Conservation (phyloP, 2,888 invertebrate genomes). For the Andrena bicolor region DNA sequence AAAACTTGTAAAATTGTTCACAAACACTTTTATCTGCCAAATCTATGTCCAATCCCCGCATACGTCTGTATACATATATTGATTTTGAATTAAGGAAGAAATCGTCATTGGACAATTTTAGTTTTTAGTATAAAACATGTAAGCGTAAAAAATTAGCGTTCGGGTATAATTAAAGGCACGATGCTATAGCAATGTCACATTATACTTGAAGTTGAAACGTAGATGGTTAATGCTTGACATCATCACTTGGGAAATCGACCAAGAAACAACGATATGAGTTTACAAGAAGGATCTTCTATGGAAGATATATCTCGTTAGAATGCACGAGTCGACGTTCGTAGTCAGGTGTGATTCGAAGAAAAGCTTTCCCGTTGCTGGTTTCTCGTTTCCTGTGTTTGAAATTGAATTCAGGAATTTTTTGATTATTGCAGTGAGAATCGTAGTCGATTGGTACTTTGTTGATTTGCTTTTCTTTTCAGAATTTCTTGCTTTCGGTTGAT, state of each 20-base stretch:
- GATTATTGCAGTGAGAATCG: neutral
- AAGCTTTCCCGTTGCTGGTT: neutral
- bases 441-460: neutral
- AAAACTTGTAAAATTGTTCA: too few relatives aligned
- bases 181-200: too few relatives aligned
- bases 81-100: too few relatives aligned
- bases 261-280: constrained; percentile 19
- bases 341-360: constrained; percentile 8
- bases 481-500: too few relatives aligned
- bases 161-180: too few relatives aligned
- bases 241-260: constrained; percentile 18
- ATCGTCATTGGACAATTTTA: too few relatives aligned
- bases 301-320: constrained; percentile 10
- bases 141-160: too few relatives aligned
- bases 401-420: neutral
- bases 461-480: neutral
- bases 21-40: too few relatives aligned
- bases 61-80: too few relatives aligned
- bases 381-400: neutral
- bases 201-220: too few relatives aligned
- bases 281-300: neutral
- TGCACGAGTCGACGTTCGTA: neutral
- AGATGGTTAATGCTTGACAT: neutral
- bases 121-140: too few relatives aligned
- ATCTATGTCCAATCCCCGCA: too few relatives aligned